Evolutionary conservation across 2,888 invertebrate species (phyloP), one percentile per base, ranked within the genome.

Genomic region (Thymelicus acteon): DNA sequence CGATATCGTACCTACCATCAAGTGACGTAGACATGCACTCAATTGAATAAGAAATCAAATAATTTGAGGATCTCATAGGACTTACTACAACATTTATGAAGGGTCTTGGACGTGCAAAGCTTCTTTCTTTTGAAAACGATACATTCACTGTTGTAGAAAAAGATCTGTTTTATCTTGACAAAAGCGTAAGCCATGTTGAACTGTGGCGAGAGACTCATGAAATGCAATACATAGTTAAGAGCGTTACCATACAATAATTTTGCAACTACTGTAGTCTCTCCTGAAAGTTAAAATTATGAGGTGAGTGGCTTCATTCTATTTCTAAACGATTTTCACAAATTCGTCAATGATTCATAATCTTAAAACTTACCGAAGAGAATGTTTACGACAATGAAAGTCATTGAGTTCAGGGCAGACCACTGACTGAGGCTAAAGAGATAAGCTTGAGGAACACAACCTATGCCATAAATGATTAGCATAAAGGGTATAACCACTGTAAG

Each of bases 51-150:
- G 7, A 40, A 31, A 2, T 31, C 2, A 31, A 31, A 19, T 5
- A 58, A 48, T 31, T 61, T 48, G 12, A 47, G 31, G 24, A 47
- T 1, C 13, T 52, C 10, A 7, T 6, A 12, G 62, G 60, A 76
- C 90, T 85, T 75, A 92, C 92, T 71, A 69, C 92, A 92, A 72
- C 92, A 92, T 77, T 88, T 92, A 75, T 92, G 91, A 7, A 91
- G 76, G 7, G 76, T 80, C 65, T 85, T 86, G 0, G 75, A 71
- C 0, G 80, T 75, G 72, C 92, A 92, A 6, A 89, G 76, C 0
- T 87, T 81, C 65, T 85, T 82, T 2, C 72, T 73, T 52, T 80
- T 63, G 67, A 85, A 87, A 37, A 91, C 77, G 13, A 79, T 72
- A 57, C 92, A 92, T 76, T 92, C 92, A 77, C 84, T 89, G 74